Base-by-base conservation (phyloP, 2,888 invertebrate genomes). In the Parochlus steinenii region DNA sequence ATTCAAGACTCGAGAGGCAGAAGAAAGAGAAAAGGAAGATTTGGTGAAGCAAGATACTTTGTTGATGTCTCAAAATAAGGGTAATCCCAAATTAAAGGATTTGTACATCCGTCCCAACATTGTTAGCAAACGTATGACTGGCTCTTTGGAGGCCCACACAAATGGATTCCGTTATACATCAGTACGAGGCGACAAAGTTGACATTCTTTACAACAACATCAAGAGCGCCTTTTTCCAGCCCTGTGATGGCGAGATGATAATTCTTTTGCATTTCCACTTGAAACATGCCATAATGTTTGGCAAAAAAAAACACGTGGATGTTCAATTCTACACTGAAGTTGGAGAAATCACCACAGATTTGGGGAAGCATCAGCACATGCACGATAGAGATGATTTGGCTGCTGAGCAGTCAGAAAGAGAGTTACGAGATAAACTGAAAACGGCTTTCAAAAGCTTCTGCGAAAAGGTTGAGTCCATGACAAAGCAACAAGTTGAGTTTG, bases 201-300 rank as follows among this genome's bases (percentile, higher is more conserved):
- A 98, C 52, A 97, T 98, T 48, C 63, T 98, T 34, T 98, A 97
- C 60, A 98, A 98, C 63, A 99, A 98, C 60, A 97, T 99, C 46
- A 93, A 95, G 56, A 92, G 97, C 55, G 95, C 98, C 6, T 92
- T 98, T 67, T 99, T 97, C 64, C 93, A 95, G 64, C 95, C 95
- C 0, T 97, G 97, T 52, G 97, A 99, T 55, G 87, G 92, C 41
- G 98, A 98, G 65, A 97, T 99, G 95, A 97, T 99, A 39, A 98
- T 99, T 52, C 64, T 99, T 17, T 65, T 99, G 39, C 98, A 98
- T 67, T 99, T 99, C 61, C 93, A 98, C 64, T 68, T 98, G 41
- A 95, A 90, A 69, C 90, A 99, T 56, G 95, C 98, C 18, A 98
- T 98, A 42, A 85, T 98, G 86, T 98, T 97, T 66, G 97, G 97